phyloP scores from a whole-genome alignment of 2,888 invertebrate genomes.

The Andrena dorsata region DNA sequence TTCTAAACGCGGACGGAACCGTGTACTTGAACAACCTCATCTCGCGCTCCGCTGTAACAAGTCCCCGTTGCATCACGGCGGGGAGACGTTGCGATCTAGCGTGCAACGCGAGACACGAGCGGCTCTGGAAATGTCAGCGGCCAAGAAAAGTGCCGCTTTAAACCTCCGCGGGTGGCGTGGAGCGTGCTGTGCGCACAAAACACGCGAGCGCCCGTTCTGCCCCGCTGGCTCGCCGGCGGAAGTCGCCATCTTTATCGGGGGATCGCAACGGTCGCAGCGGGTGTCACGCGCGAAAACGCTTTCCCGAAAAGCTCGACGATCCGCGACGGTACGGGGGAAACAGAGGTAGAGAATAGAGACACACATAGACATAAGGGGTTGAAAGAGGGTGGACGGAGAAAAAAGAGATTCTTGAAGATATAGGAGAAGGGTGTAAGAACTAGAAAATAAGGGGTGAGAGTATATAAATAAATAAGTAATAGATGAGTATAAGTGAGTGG shows the following conservation, averaged over 20 bases:
- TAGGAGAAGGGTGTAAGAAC: conserved; percentile 11
- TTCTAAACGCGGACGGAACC: conserved; percentile 20
- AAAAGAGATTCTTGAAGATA: conserved; percentile 6
- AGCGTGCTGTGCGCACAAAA: conserved; percentile 43
- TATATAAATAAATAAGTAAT: conserved; percentile 22
- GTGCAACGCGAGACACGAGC: background rate
- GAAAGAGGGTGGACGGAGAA: background rate
- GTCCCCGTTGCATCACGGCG: conserved; percentile 19
- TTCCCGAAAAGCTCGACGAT: conserved; percentile 44
- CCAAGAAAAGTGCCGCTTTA: conserved; percentile 60
- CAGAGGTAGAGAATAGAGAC: conserved; percentile 9
- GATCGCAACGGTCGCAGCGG: conserved; percentile 44
- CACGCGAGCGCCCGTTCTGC: conserved; percentile 61
- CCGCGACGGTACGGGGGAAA: conserved; percentile 13
- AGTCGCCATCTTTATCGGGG: conserved; percentile 56
- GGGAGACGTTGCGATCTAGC: background rate
- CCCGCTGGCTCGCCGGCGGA: conserved; percentile 41
- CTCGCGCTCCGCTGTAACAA: conserved; percentile 22
- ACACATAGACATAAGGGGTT: conserved; percentile 19
- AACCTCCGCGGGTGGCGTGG: conserved; percentile 50
- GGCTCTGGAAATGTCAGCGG: conserved; percentile 49
- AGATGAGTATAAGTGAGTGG: conserved; percentile 1
- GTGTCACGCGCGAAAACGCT: conserved; percentile 47
- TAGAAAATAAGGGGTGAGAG: background rate
- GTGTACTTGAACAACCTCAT: conserved; percentile 12